These are phyloP conservation scores for Cactoblastis cactorum DNA, from an alignment of 2,888 invertebrate species.

Conservation along the genomic window DNA sequence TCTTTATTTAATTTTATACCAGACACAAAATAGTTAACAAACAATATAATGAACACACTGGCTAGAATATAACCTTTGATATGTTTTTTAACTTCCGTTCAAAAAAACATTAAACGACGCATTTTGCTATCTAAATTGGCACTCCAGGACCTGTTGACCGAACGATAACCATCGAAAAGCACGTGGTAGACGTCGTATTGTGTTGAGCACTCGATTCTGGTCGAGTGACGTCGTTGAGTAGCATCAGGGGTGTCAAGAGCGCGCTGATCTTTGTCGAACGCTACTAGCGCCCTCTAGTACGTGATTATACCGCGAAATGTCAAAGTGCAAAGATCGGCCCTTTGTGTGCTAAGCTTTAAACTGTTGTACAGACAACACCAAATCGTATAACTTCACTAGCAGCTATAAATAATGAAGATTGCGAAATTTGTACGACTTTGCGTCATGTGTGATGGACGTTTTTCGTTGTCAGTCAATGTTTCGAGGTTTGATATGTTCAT, in stretches of 20 bases:
- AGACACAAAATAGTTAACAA: no score
- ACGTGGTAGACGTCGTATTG: slow-evolving; percentile 11
- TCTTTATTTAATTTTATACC: no score
- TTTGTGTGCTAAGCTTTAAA: slow-evolving; percentile 41
- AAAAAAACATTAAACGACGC: not conserved
- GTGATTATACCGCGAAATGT: slow-evolving; percentile 78
- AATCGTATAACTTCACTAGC: not conserved
- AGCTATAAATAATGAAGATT: no score
- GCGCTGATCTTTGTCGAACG: slow-evolving; percentile 50
- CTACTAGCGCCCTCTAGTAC: slow-evolving; percentile 63
- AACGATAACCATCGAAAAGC: slow-evolving; percentile 12
- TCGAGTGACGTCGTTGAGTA: slow-evolving; percentile 59
- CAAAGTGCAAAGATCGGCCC: slow-evolving; percentile 77
- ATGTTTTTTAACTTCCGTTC: not conserved
- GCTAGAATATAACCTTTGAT: no score
- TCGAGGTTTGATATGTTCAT: slow-evolving; percentile 57
- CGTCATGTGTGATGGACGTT: not conserved
- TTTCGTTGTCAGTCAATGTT: slow-evolving; percentile 56
- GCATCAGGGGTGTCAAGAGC: slow-evolving; percentile 66
- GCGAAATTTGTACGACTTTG: not conserved
- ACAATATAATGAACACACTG: no score
- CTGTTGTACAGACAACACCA: slow-evolving; percentile 23
- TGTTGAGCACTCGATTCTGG: slow-evolving; percentile 17
- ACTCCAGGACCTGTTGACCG: slow-evolving; percentile 6
- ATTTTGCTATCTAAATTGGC: slow-evolving; percentile 5